phyloP scores from a whole-genome alignment of 2,888 invertebrate genomes.

The Hydriomena furcata region DNA sequence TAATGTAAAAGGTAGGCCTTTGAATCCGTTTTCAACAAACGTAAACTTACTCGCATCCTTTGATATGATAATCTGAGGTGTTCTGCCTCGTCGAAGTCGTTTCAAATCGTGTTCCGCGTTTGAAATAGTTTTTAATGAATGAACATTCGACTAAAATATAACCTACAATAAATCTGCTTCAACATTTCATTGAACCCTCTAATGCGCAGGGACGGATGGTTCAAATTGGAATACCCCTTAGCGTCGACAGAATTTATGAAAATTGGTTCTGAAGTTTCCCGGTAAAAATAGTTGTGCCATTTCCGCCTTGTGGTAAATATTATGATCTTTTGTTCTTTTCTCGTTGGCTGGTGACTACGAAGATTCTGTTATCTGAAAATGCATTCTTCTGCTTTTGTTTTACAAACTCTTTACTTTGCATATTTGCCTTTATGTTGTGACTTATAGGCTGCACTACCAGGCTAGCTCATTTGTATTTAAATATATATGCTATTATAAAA shows the following conservation, averaged over 20 bases:
- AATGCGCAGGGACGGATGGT: conserved; percentile 50
- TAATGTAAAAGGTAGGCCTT: background rate
- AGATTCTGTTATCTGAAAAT: conserved; percentile 41
- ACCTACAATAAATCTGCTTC: conserved; percentile 33
- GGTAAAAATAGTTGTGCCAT: conserved; percentile 75
- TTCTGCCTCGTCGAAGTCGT: conserved; percentile 53
- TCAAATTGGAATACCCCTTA: conserved; percentile 49
- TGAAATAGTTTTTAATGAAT: conserved; percentile 68
- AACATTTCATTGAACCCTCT: conserved; percentile 25
- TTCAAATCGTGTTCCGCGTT: conserved; percentile 55
- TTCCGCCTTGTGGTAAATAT: conserved; percentile 75
- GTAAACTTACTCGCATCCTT: conserved; percentile 36
- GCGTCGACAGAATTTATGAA: conserved; percentile 45
- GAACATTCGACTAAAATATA: conserved; percentile 47
- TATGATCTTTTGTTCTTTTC: conserved; percentile 69
- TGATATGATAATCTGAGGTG: conserved; percentile 49
- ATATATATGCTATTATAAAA: no score
- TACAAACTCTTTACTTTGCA: conserved; percentile 10
- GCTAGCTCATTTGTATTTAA: conserved; percentile 20
- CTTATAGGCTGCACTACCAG: background rate
- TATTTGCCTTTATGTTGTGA: conserved; percentile 9
- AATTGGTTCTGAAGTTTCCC: conserved; percentile 51
- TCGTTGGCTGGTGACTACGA: conserved; percentile 47
- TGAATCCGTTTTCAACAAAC: background rate
- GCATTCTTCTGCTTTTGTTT: conserved; percentile 38